Conservation (phyloP, 1,140 invertebrate species). For the Ostrea edulis region DNA sequence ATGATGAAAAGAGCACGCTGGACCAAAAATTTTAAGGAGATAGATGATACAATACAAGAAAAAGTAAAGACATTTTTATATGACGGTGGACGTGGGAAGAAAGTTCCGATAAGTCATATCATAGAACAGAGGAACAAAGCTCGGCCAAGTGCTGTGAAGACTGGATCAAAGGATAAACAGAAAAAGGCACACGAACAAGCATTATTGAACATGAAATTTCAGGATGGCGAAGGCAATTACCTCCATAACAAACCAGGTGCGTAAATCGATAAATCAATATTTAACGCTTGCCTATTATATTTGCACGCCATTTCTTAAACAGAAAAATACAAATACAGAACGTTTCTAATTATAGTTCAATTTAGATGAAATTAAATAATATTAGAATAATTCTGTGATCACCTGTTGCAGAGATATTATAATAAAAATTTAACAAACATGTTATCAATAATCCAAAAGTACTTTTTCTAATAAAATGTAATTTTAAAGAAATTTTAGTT, state of each 20-base stretch:
- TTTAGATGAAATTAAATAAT: too few species aligned
- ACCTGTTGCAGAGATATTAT: too few species aligned
- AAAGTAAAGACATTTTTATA: conserved; percentile 96
- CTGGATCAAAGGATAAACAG: conserved; percentile 67
- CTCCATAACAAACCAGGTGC: conserved; percentile 68
- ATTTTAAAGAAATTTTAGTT: too few species aligned
- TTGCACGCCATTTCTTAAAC: too few species aligned
- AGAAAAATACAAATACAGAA: too few species aligned
- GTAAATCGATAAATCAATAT: conserved; percentile 1
- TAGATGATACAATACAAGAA: conserved; percentile 82
- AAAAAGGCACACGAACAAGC: conserved; percentile 69
- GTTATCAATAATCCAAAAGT: too few species aligned
- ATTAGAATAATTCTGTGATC: too few species aligned
- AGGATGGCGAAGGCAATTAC: conserved; percentile 65
- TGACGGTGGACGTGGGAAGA: conserved; percentile 93
- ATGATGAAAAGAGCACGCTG: conserved; percentile 89
- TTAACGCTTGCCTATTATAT: neutral
- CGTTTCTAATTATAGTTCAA: too few species aligned
- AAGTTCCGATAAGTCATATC: conserved; percentile 92
- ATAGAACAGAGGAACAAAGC: conserved; percentile 90
- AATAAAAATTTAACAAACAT: too few species aligned
- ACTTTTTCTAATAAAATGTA: too few species aligned
- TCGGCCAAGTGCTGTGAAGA: conserved; percentile 63
- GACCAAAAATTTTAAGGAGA: conserved; percentile 82
- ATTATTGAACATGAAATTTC: conserved; percentile 68